Base-by-base conservation (phyloP, 2,888 invertebrate species). In the Itoplectis maculator region DNA sequence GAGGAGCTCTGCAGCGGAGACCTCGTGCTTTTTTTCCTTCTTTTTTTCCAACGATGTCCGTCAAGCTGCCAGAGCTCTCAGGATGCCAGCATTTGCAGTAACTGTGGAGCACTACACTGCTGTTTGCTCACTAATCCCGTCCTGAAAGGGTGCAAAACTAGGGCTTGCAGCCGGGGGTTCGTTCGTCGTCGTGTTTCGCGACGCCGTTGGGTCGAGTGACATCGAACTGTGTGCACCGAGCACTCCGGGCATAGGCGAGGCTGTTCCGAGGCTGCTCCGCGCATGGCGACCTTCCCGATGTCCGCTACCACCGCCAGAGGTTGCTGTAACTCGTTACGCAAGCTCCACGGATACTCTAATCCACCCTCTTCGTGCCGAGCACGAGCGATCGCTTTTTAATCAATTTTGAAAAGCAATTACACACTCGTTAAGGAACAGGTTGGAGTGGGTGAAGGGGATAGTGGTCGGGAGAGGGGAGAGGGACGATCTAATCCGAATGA, bases 391-490 rank as follows among this genome's bases (percentile, higher is more conserved):
- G 87, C 82, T 85, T 88, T 88, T 89, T 88, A 89, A 89, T 89
- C 85, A 89, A 89, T 89, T 88, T 88, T 87, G 84, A 89, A 89
- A 89, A 87, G 87, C 88, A 89, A 89, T 89, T 89, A 89, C 87
- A 87, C 82, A 86, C 87, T 88, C 87, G 90, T 89, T 88, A 88
- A 86, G 85, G 82, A 54, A 68, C 35, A 77, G 70, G 77, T 82
- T 29, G 29, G 29, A 29, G 29, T n/a, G n/a, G n/a, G n/a, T n/a
- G n/a, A n/a, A n/a, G n/a, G n/a, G n/a, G n/a, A n/a, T n/a, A n/a
- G n/a, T n/a, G n/a, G n/a, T n/a, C n/a, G 29, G 3, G 29, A 5
- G 29, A 29, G 18, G 72, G 74, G 61, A 59, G 51, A 80, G 35
- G 54, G 51, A 68, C 68, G 54, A 78, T 74, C 37, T 20, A 40